phyloP scores from a whole-genome alignment of 1,140 invertebrate genomes.

The Saccostrea glomerata region DNA sequence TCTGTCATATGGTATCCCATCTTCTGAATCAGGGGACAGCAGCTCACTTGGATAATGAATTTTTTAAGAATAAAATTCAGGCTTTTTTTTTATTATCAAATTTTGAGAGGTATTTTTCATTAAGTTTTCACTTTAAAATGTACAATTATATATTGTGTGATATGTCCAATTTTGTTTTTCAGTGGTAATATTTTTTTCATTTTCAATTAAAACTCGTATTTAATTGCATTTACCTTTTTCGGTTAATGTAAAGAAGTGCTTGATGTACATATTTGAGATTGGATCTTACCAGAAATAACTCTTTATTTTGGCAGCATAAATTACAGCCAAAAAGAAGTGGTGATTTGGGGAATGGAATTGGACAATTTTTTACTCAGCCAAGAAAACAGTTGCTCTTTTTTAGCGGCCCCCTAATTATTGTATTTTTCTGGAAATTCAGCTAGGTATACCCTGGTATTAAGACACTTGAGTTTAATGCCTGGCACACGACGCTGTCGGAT shows the following conservation, averaged over 20 bases:
- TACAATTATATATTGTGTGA: too few relatives aligned
- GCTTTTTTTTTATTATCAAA: background rate
- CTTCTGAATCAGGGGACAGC: background rate
- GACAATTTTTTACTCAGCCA: background rate
- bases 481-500: background rate
- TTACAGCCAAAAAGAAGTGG: background rate
- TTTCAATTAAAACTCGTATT: too few relatives aligned
- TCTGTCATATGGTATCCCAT: slow-evolving; percentile 18
- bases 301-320: background rate
- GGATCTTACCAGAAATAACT: too few relatives aligned
- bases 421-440: slow-evolving; percentile 34
- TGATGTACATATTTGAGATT: too few relatives aligned
- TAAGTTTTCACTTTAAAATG: too few relatives aligned
- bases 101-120: too few relatives aligned
- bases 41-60: background rate
- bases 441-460: slow-evolving; percentile 23
- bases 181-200: too few relatives aligned
- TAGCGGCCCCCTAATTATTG: background rate
- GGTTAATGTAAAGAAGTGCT: too few relatives aligned
- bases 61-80: background rate
- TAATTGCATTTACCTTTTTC: too few relatives aligned
- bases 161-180: too few relatives aligned
- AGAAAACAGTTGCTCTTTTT: slow-evolving; percentile 17
- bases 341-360: background rate
- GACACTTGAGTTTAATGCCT: slow-evolving; percentile 27